phyloP scores from a whole-genome alignment of 2,888 invertebrate species.

The Chelonus formosanus region DNA sequence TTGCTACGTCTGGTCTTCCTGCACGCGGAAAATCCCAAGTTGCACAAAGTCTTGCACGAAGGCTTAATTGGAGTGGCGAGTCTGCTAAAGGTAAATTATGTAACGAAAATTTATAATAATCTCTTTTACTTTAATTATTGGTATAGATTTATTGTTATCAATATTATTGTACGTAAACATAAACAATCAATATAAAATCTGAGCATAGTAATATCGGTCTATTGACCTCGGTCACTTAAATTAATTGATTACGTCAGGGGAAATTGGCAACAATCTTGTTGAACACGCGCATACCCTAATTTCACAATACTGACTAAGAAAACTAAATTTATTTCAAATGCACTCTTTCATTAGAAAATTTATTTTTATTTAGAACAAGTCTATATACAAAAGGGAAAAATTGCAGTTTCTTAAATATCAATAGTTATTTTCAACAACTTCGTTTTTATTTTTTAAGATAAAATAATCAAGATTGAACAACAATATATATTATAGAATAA shows the following conservation, averaged over 20 bases:
- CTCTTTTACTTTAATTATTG: not conserved
- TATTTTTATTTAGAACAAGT: too few relatives aligned
- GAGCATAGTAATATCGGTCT: slow-evolving; percentile 21
- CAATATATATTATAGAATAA: too few relatives aligned
- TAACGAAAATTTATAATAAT: not conserved
- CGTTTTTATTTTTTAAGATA: too few relatives aligned
- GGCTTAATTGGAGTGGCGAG: slow-evolving; percentile 92
- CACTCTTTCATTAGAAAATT: too few relatives aligned
- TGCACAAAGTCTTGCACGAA: slow-evolving; percentile 84
- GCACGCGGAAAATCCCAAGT: slow-evolving; percentile 93
- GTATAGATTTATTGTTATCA: not conserved
- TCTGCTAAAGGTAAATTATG: slow-evolving; percentile 76
- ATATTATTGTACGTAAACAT: too few relatives aligned
- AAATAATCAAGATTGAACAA: too few relatives aligned
- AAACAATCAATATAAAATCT: too few relatives aligned
- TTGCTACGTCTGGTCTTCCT: slow-evolving; percentile 89
- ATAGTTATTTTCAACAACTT: too few relatives aligned
- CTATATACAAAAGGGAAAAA: too few relatives aligned
- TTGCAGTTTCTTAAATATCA: too few relatives aligned
- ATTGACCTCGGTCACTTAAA: slow-evolving; percentile 34
- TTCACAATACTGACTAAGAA: too few relatives aligned
- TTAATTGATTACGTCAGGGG: slow-evolving; percentile 7
- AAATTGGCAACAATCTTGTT: slow-evolving; percentile 24
- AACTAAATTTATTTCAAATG: too few relatives aligned
- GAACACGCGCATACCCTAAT: not conserved